These are phyloP conservation scores for Redunca redunca DNA, from an alignment of 2,113 vertebrate species.

Conservation along the genomic window DNA sequence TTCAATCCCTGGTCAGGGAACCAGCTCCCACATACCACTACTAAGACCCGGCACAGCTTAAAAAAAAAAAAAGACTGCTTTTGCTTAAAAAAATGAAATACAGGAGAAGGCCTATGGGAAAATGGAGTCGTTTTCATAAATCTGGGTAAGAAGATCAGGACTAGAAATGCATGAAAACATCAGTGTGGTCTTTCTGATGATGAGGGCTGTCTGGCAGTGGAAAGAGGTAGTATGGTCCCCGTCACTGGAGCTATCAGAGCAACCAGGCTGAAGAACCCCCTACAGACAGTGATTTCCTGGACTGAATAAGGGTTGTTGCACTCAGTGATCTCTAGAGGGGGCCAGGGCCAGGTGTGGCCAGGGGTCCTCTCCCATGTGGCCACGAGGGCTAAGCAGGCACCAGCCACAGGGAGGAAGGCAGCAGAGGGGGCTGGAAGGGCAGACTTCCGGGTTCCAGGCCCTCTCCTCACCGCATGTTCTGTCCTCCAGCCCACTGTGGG, in stretches of 20 bases:
- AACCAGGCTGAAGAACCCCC: not conserved
- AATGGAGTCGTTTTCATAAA: not conserved
- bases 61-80: not conserved
- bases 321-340: not conserved
- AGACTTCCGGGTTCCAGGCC: not conserved
- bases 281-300: not conserved
- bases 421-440: not conserved
- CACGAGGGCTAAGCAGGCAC: not conserved
- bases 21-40: not conserved
- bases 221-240: not conserved
- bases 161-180: not conserved
- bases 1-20: not conserved
- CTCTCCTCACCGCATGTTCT: not conserved
- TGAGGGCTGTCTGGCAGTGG: not conserved
- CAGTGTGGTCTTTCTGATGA: not conserved
- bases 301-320: not conserved
- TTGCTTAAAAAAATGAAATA: not conserved
- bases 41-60: accelerated
- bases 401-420: not conserved
- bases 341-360: not conserved
- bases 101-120: not conserved
- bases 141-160: not conserved
- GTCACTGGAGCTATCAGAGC: not conserved
- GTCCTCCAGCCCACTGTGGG: not conserved
- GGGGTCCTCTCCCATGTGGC: not conserved